A percentile compares a stretch with the other conserved stretches of the same genome.
Evolutionary conservation across 2,113 vertebrate genomes (phyloP).

Genomic region (Colaptes auratus): DNA sequence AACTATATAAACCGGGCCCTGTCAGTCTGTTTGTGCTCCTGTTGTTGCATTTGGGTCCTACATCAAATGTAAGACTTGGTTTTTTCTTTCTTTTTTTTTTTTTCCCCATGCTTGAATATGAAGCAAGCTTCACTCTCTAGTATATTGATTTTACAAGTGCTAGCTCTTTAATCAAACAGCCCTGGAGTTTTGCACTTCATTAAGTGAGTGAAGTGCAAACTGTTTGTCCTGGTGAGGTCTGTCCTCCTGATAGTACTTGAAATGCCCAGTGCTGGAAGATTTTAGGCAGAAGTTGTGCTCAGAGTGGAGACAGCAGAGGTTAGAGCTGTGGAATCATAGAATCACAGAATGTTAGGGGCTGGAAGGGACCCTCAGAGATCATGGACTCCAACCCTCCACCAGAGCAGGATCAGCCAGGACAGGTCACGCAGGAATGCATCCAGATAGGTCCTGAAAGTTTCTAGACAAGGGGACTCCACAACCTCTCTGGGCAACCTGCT

Average conservation of each 20-base stretch:
- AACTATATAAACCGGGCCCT: background rate
- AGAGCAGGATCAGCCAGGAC: too few species aligned
- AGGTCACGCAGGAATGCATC: too few species aligned
- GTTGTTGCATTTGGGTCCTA: background rate
- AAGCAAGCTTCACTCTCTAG: background rate
- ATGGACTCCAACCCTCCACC: too few species aligned
- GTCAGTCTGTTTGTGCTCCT: background rate
- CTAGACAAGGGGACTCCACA: too few species aligned
- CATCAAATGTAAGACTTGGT: background rate
- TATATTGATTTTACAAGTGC: constrained; percentile 14
- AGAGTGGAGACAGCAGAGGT: background rate
- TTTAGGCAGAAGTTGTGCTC: background rate
- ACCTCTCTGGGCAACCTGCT: too few species aligned
- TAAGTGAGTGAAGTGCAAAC: background rate
- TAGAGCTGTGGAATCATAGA: background rate
- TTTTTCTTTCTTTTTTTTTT: background rate
- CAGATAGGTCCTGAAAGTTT: too few species aligned
- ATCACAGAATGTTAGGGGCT: too few species aligned
- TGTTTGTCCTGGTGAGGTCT: background rate
- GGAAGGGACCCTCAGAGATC: too few species aligned
- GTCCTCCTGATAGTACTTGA: background rate
- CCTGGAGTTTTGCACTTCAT: constrained; percentile 47
- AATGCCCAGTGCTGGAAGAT: background rate
- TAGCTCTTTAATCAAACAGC: constrained; percentile 47
- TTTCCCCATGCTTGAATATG: background rate